Base-by-base conservation (phyloP, 2,113 vertebrate species). In the Marmota monax region DNA sequence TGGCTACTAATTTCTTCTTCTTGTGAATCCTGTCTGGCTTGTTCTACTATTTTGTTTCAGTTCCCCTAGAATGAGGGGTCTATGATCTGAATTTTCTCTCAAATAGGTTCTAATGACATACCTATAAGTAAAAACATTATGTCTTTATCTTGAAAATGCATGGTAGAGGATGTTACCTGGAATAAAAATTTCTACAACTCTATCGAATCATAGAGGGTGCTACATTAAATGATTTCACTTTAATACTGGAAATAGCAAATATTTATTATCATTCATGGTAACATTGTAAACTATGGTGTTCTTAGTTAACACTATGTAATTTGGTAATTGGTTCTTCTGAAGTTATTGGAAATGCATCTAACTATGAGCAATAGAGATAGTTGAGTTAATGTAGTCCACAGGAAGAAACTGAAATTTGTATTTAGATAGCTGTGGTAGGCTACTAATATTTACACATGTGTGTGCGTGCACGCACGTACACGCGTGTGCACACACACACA, bases 1-100 rank as follows among this genome's bases (percentile, higher is more conserved):
- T 89, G 65, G 34, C 1, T 92, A 18, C 58, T 96, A 63, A 85
- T 89, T 95, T 96, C 56, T 85, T 92, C 27, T 78, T 69, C 2
- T 74, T 94, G 32, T 85, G 14, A 84, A 74, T 74, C 7, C 10
- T 56, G 0, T 61, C 16, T 84, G 51, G 5, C 20, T 87, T 74
- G 3, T 65, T 51, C 11, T 42, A 88, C 34, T 53, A 85, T 89
- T 74, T 88, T 56, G 94, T 92, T 58, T 61, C 34, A 78, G 4
- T 83, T 95, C 13, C 13, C 37, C 32, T 93, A 37, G 10, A 93
- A 73, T 84, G 14, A 84, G 22, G 10, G 20, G 6, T 25, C 63
- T 92, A 53, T 73, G 23, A 23, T 17, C 25, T 79, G 25, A 12
- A 39, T 5, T 90, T 90, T 80, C 22, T 72, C 34, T 96, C n/a